Evolutionary conservation across 2,888 invertebrate species (phyloP), one percentile per base, ranked within the genome.

Genomic region (Hirtodrosophila histrioides): DNA sequence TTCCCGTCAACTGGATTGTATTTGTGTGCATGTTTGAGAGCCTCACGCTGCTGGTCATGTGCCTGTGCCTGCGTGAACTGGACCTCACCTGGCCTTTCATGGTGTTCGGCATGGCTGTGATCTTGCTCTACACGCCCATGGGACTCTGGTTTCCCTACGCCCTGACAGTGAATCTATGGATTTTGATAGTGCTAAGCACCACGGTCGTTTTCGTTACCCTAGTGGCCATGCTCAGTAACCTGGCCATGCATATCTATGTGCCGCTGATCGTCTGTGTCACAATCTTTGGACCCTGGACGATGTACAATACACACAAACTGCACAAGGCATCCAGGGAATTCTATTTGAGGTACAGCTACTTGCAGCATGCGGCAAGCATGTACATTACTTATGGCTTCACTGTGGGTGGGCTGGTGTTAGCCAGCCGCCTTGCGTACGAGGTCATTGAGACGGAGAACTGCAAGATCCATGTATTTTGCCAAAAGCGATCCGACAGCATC

Each of bases 241-340:
- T 85, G 0, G 33, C 65, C n/a, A 63, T 85, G 69, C 69, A 63
- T 39, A 36, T 63, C 11, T 85, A 75, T 12, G 40, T 87, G 8
- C 75, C 83, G 1, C 5, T 85, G 0, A 68, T 53, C 7, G 3
- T 71, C 0, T 53, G 51, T n/a, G 4, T 79, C 6, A 51, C 65
- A 3, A 3, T 87, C 3, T 83, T 85, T 23, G 85, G 88, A 0
- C 87, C 84, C 12, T 85, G 84, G 86, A 65, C 69, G 4, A 82
- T 87, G 61, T 72, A 77, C 51, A 85, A 85, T n/a, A 56, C 69
- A 0, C 60, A 69, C 9, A 39, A 36, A 0, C 4, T 85, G 24
- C 77, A 75, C 24, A 2, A 23, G 3, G 12, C 8, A 0, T n/a
- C 63, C 7, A 39, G 23, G 6, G 41, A 37, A 0, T n/a, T 7